Evolutionary conservation across 2,113 vertebrate genomes (phyloP).

Genomic region (Pangasianodon hypophthalmus): DNA sequence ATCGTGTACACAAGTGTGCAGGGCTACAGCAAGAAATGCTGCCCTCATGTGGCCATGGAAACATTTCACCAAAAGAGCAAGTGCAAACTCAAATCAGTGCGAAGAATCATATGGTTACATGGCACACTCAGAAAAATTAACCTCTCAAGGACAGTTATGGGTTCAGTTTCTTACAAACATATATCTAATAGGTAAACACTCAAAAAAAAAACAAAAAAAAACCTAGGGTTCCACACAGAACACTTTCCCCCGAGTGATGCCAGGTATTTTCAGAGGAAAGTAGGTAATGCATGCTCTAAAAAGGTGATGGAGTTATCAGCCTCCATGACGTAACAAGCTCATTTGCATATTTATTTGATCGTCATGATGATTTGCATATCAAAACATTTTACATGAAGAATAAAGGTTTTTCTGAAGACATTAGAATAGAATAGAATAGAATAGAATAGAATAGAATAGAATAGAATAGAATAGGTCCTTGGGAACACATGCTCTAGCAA

Average conservation of each 20-base stretch:
- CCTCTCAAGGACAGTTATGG: background rate
- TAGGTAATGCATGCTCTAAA: background rate
- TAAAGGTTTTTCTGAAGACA: background rate
- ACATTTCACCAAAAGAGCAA: background rate
- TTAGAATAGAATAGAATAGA: background rate
- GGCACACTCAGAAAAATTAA: background rate
- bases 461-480: background rate
- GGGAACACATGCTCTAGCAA: background rate
- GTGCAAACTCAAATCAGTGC: background rate
- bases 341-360: background rate
- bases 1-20: background rate
- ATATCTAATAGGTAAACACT: background rate
- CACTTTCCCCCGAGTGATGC: background rate
- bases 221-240: background rate
- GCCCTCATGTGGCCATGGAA: conserved; percentile 38
- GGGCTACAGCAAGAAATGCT: conserved; percentile 38
- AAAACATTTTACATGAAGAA: background rate
- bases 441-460: background rate
- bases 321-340: background rate
- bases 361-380: background rate
- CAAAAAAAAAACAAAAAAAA: no score
- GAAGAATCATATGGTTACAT: background rate
- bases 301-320: background rate
- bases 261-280: background rate
- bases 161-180: background rate